A percentile compares a stretch with the other conserved stretches of the same genome.
Evolutionary conservation across 2,113 vertebrate species (phyloP).

Genomic region (Archocentrus centrarchus): DNA sequence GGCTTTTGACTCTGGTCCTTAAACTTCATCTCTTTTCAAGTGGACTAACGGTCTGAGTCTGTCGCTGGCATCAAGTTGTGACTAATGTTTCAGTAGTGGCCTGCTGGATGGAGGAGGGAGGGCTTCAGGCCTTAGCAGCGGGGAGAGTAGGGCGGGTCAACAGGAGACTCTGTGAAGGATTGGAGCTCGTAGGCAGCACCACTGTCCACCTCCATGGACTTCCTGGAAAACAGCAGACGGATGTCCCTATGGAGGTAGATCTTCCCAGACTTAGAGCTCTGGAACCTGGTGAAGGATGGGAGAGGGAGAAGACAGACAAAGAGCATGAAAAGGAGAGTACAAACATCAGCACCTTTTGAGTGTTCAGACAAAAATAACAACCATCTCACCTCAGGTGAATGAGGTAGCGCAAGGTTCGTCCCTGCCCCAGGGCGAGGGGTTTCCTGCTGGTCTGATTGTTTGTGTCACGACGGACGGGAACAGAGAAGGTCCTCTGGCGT

Average conservation of each 20-base stretch:
- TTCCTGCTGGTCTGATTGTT: conserved; percentile 88
- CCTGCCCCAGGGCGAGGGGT: conserved; percentile 83
- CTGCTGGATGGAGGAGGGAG: conserved; percentile 16
- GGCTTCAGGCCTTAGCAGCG: conserved; percentile 85
- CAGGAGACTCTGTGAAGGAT: conserved; percentile 96
- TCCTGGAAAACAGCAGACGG: conserved; percentile 97
- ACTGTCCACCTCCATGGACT: conserved; percentile 99
- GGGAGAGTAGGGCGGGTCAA: conserved; percentile 94
- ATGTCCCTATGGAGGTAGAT: conserved; percentile 99
- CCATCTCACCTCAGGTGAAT: conserved; percentile 93
- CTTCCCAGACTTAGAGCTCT: conserved; percentile 99
- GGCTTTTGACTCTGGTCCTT: conserved; percentile 37
- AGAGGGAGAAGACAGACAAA: not conserved
- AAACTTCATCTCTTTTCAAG: conserved; percentile 29
- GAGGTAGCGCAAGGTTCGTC: conserved; percentile 97
- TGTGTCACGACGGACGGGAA: conserved; percentile 92
- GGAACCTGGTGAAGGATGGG: conserved; percentile 88
- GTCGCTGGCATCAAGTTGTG: conserved; percentile 53
- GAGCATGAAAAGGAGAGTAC: not conserved
- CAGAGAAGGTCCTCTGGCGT: conserved; percentile 97
- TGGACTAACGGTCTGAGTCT: conserved; percentile 19
- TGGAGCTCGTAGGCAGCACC: conserved; percentile 99
- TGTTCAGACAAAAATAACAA: not conserved
- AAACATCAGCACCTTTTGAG: not conserved
- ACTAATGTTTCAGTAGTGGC: conserved; percentile 40